Conservation (phyloP, 2,113 vertebrate genomes). For the Agapornis roseicollis region DNA sequence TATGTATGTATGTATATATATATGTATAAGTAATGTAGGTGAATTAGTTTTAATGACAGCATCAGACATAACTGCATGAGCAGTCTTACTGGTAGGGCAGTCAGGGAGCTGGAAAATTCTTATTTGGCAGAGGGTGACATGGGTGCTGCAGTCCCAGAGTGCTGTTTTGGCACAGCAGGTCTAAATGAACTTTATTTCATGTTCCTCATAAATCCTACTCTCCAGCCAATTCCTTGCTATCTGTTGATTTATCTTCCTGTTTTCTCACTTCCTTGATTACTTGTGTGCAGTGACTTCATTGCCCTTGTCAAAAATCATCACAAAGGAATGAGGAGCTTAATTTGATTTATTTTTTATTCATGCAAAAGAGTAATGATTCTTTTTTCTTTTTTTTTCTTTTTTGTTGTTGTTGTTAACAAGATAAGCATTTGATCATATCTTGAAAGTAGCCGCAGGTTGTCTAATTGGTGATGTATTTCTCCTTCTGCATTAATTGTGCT, state of each 20-base stretch:
- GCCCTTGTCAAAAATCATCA: neutral
- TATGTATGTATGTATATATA: neutral
- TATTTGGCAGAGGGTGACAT: neutral
- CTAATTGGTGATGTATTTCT: neutral
- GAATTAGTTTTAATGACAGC: neutral
- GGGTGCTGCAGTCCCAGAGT: neutral
- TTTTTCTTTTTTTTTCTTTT: neutral
- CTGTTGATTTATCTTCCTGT: neutral
- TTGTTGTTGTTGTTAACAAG: too few species aligned
- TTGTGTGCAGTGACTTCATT: neutral
- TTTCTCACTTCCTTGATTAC: neutral
- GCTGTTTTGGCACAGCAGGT: neutral
- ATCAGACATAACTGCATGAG: neutral
- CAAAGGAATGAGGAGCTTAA: neutral
- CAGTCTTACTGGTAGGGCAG: neutral
- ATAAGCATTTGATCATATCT: neutral
- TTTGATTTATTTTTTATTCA: neutral
- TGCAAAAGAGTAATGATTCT: neutral
- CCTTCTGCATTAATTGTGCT: neutral
- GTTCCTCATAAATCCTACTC: neutral
- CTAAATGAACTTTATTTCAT: neutral
- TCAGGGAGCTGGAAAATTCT: neutral
- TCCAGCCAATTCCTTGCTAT: neutral
- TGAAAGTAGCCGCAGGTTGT: neutral
- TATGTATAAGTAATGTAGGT: neutral